phyloP scores from a whole-genome alignment of 2,113 vertebrate species.

The Engystomops pustulosus region DNA sequence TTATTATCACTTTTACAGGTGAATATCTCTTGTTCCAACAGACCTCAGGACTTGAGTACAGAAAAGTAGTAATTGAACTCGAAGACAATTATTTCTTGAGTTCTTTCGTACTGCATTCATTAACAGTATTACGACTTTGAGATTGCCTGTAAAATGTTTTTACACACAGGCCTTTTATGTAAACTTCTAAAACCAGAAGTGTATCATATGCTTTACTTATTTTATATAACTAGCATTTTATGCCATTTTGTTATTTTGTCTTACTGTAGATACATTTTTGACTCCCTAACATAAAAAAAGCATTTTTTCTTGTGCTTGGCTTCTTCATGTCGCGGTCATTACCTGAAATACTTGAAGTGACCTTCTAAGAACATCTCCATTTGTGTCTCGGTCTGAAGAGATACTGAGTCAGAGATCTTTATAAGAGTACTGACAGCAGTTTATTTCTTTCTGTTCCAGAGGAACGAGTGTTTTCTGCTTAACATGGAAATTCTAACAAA shows the following conservation, averaged over 20 bases:
- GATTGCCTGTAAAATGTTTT: constrained; percentile 36
- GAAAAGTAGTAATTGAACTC: constrained; percentile 53
- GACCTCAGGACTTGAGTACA: constrained; percentile 33
- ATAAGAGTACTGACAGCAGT: constrained; percentile 63
- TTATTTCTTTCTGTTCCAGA: background rate
- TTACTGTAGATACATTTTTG: constrained; percentile 64
- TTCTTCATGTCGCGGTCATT: constrained; percentile 64
- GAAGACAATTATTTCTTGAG: constrained; percentile 41
- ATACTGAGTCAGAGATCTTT: constrained; percentile 61
- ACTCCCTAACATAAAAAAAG: constrained; percentile 63
- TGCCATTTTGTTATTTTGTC: constrained; percentile 61
- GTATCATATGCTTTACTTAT: constrained; percentile 23
- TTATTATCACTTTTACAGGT: constrained; percentile 59
- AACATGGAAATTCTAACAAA: constrained; percentile 7
- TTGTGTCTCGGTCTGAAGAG: constrained; percentile 65
- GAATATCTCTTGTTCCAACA: constrained; percentile 40
- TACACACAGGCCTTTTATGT: constrained; percentile 24
- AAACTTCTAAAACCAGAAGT: background rate
- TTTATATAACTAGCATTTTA: constrained; percentile 59
- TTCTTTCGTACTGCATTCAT: constrained; percentile 55
- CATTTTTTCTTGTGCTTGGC: constrained; percentile 66
- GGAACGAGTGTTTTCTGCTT: background rate
- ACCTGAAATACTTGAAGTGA: constrained; percentile 66
- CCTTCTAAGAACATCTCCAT: constrained; percentile 68
- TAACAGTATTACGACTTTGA: constrained; percentile 39